A percentile compares a stretch with the other conserved stretches of the same genome.
phyloP scores from a whole-genome alignment of 2,888 invertebrate species.

The Hybos culiciformis region DNA sequence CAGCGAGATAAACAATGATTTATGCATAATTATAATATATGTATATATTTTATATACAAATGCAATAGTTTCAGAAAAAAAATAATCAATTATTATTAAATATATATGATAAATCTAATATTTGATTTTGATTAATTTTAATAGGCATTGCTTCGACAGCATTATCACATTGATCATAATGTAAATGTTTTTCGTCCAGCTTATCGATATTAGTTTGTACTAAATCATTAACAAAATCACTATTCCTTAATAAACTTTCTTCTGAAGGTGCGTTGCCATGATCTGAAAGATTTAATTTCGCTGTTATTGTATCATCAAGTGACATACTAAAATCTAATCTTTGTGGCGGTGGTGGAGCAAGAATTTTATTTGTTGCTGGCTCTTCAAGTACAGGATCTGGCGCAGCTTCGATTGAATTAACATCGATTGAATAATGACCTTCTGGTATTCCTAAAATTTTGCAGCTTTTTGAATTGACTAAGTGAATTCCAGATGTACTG shows the following conservation, averaged over 20 bases:
- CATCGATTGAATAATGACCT: constrained; percentile 31
- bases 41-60: too few relatives aligned
- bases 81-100: too few relatives aligned
- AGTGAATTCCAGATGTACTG: constrained; percentile 31
- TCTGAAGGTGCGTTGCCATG: constrained; percentile 32
- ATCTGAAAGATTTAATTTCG: constrained; percentile 31
- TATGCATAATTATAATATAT: too few relatives aligned
- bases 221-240: constrained; percentile 32
- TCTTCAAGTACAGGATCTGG: constrained; percentile 17
- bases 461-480: constrained; percentile 26
- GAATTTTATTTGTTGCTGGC: neutral
- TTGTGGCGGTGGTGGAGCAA: constrained; percentile 18
- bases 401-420: constrained; percentile 27
- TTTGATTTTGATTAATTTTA: constrained; percentile 27
- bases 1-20: too few relatives aligned
- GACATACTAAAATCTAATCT: constrained; percentile 34
- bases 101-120: constrained; percentile 32
- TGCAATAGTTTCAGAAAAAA: too few relatives aligned
- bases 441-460: constrained; percentile 33
- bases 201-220: constrained; percentile 23
- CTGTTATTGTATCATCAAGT: constrained; percentile 29
- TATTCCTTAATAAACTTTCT: constrained; percentile 30
- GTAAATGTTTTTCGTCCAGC: constrained; percentile 16
- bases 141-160: constrained; percentile 33
- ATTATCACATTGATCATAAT: constrained; percentile 35